Percentiles rank a stretch among this genome's conserved stretches.
Conservation (phyloP, 1,140 invertebrate genomes). For the Tachypleus tridentatus region DNA sequence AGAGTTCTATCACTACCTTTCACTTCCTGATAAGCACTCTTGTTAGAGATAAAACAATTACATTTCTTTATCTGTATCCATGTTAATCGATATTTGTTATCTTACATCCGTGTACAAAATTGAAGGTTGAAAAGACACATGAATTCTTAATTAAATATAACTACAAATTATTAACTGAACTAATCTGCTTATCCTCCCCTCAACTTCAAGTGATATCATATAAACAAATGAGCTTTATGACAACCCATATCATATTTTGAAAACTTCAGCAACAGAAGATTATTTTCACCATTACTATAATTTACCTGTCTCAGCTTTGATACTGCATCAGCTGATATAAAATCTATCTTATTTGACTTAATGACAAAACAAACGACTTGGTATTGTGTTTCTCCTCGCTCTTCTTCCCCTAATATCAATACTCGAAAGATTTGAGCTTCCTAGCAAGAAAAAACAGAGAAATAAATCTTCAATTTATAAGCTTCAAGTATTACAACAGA, state of each 20-base stretch:
- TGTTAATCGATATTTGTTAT: too few species aligned
- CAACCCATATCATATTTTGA: background rate
- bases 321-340: slow-evolving; percentile 92
- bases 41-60: too few species aligned
- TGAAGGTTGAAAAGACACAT: too few species aligned
- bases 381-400: slow-evolving; percentile 74
- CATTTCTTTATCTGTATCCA: too few species aligned
- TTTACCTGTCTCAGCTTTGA: slow-evolving; percentile 82
- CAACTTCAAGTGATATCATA: too few species aligned
- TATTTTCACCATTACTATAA: background rate
- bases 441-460: slow-evolving; percentile 39
- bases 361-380: slow-evolving; percentile 86
- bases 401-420: slow-evolving; percentile 87
- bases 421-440: slow-evolving; percentile 85
- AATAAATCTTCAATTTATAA: background rate
- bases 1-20: too few species aligned
- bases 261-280: slow-evolving; percentile 6
- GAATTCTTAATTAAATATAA: background rate
- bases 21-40: too few species aligned
- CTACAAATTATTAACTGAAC: background rate
- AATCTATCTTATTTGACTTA: slow-evolving; percentile 69
- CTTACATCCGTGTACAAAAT: too few species aligned
- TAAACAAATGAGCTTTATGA: too few species aligned
- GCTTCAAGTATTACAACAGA: too few species aligned
- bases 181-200: too few species aligned